Evolutionary conservation across 2,888 invertebrate genomes (phyloP), one percentile per base, ranked within the genome.

Genomic region (Macrostomum cliftonense): DNA sequence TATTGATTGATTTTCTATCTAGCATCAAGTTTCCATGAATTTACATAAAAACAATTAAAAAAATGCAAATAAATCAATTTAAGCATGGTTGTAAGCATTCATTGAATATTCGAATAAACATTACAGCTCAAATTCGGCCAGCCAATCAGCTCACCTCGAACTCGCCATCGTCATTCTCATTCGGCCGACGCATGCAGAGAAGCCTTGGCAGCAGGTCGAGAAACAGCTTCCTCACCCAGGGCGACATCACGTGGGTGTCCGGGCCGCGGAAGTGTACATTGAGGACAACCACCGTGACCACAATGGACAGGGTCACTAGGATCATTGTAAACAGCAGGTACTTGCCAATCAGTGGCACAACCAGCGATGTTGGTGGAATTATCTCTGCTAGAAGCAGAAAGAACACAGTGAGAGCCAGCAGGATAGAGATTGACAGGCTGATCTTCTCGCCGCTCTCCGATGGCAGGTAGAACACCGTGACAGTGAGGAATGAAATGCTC

Each of bases 361-460:
- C 93, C 64, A 95, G 75, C 37, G 89, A 91, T 50, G 95, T 95
- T 46, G 93, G 93, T 42, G 95, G 95, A 68, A 95, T 93, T 66
- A 95, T 93, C 75, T 95, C 93, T 59, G 93, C 91, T 60, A 95
- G 83, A 73, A 95, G 77, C 57, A 95, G 77, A 76, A 95, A 95
- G 79, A 95, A 95, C 77, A 95, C 93, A 76, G 93, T 91, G 65
- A 95, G 83, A 73, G 91, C 89, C 74, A 95, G 89, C 62, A 95
- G 79, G 73, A 95, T 95, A 51, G 91, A 93, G 72, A 95, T 73
- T 48, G 89, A 91, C 39, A 97, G 76, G 1, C 91, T 89, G 53
- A 97, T 91, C 72, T 95, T 97, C 71, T 97, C 95, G 17, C 93
- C 91, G 1, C 89, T 89, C 71, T 95, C 93, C 1, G 91, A 89